phyloP scores from a whole-genome alignment of 2,797 vertebrate genomes.

The Cyclura pinguis region DNA sequence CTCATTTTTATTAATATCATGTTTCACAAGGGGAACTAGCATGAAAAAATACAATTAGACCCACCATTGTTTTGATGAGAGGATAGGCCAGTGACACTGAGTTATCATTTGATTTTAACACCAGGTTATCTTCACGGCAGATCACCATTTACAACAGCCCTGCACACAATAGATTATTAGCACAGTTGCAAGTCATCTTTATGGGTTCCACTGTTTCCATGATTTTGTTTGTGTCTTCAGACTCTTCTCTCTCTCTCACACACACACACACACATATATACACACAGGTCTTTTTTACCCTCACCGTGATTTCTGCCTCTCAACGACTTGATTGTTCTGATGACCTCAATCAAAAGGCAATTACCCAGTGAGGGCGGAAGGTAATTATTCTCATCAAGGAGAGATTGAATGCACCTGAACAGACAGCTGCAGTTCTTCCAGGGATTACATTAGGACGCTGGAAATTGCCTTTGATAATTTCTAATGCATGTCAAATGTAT shows the following conservation, averaged over 20 bases:
- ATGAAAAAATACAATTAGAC: slow-evolving; percentile 36
- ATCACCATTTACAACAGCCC: slow-evolving; percentile 37
- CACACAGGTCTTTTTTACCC: slow-evolving; percentile 70
- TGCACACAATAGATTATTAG: slow-evolving; percentile 42
- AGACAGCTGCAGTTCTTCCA: slow-evolving; percentile 84
- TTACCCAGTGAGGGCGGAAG: slow-evolving; percentile 87
- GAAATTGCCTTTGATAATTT: slow-evolving; percentile 78
- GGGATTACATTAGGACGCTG: slow-evolving; percentile 83
- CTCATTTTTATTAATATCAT: background rate
- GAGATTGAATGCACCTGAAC: slow-evolving; percentile 89
- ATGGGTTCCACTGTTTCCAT: slow-evolving; percentile 60
- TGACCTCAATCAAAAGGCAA: slow-evolving; percentile 99
- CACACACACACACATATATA: no score
- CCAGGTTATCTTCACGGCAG: slow-evolving; percentile 43
- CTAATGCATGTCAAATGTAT: slow-evolving; percentile 75
- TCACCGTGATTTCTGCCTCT: slow-evolving; percentile 83
- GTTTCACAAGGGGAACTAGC: background rate
- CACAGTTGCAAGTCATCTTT: slow-evolving; percentile 44
- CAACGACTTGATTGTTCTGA: slow-evolving; percentile 90
- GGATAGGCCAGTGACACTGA: background rate
- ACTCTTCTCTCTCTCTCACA: background rate
- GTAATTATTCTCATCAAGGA: slow-evolving; percentile 90
- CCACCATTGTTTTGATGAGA: slow-evolving; percentile 22
- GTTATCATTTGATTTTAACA: slow-evolving; percentile 40
- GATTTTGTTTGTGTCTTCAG: slow-evolving; percentile 57